Percentiles rank a stretch among this genome's conserved stretches.
Conservation (phyloP, 2,113 vertebrate genomes). For the Alethe diademata region DNA sequence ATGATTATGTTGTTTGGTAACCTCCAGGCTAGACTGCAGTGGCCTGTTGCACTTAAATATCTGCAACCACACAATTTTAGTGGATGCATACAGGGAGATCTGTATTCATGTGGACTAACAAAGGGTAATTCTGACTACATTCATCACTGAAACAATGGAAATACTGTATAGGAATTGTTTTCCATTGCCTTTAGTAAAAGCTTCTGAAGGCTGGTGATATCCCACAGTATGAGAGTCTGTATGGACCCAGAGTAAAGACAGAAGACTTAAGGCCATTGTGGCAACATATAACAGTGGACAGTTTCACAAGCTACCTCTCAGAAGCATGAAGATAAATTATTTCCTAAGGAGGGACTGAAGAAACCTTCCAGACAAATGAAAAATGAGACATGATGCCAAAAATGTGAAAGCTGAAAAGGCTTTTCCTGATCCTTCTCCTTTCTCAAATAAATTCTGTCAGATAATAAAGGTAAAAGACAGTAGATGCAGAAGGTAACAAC, state of each 20-base stretch:
- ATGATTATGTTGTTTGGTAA: neutral
- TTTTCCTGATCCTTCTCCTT: neutral
- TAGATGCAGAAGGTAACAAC: neutral
- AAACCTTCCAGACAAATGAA: neutral
- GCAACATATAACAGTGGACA: neutral
- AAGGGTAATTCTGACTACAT: neutral
- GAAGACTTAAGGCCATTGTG: neutral
- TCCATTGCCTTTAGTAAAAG: neutral
- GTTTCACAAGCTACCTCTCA: neutral
- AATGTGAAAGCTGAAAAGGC: neutral
- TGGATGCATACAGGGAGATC: fast-evolving
- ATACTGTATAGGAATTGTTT: neutral
- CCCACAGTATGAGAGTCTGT: neutral
- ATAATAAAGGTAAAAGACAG: neutral
- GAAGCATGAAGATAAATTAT: neutral
- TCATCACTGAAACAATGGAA: neutral
- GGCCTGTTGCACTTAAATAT: neutral
- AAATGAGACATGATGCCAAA: neutral
- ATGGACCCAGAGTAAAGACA: neutral
- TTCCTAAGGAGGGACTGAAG: neutral
- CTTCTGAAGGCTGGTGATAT: neutral
- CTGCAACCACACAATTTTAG: neutral
- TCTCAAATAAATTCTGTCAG: neutral
- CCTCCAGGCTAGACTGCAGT: neutral
- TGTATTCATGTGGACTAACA: neutral